Conservation (phyloP, 2,113 vertebrate species). For the Trematomus loennbergii region DNA sequence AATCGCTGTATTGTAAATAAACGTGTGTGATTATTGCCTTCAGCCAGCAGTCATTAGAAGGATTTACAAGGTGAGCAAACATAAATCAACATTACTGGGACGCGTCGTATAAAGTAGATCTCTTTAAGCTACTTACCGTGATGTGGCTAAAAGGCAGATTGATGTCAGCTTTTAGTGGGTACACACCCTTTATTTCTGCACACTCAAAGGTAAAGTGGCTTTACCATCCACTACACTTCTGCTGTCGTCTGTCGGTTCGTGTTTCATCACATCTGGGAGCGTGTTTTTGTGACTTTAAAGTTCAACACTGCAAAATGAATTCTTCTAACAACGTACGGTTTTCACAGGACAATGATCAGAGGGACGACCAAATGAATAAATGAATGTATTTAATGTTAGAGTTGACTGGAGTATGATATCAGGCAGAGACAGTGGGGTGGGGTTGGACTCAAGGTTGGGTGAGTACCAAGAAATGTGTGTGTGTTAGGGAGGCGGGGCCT, state of each 20-base stretch:
- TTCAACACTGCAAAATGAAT: neutral
- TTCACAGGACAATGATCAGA: neutral
- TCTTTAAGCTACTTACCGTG: conserved; percentile 4
- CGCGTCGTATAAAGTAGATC: neutral
- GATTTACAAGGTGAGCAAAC: conserved; percentile 16
- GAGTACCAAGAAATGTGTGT: conserved; percentile 31
- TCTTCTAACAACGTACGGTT: neutral
- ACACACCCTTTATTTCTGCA: conserved; percentile 9
- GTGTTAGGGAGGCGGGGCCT: conserved; percentile 51
- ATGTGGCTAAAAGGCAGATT: conserved; percentile 32
- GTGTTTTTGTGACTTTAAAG: neutral
- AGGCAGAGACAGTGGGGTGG: conserved; percentile 5
- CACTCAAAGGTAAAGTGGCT: neutral
- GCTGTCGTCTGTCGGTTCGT: neutral
- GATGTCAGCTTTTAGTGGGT: conserved; percentile 6
- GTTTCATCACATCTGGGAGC: neutral
- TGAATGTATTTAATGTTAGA: neutral
- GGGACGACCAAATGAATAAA: neutral
- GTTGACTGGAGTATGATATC: conserved; percentile 3
- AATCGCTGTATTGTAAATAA: neutral
- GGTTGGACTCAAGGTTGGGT: conserved; percentile 14
- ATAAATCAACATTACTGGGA: conserved; percentile 14
- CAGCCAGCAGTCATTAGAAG: conserved; percentile 3
- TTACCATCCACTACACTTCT: neutral
- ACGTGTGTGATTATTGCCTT: neutral